A percentile compares a stretch with the other conserved stretches of the same genome.
Conservation (phyloP, 2,797 vertebrate species). For the Triplophysa yarkandensis region DNA sequence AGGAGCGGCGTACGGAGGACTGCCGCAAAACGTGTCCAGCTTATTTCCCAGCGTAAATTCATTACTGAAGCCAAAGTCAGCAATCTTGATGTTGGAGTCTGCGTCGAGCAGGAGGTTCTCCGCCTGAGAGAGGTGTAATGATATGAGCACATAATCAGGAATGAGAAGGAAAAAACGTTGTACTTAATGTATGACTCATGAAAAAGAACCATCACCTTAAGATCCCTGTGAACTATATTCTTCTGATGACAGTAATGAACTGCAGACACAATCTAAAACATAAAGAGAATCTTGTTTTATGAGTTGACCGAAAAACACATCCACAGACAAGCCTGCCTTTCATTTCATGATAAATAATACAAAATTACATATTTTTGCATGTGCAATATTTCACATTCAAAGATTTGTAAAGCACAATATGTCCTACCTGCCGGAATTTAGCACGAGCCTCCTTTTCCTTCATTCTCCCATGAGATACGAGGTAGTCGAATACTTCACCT, state of each 20-base stretch:
- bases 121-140: conserved; percentile 72
- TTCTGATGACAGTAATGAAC: conserved; percentile 95
- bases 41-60: conserved; percentile 90
- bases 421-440: conserved; percentile 88
- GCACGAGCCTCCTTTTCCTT: conserved; percentile 93
- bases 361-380: no score
- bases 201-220: conserved; percentile 80
- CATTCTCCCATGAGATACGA: conserved; percentile 94
- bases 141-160: background rate
- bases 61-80: conserved; percentile 92
- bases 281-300: background rate
- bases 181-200: background rate
- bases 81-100: conserved; percentile 91
- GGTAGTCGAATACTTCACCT: conserved; percentile 98
- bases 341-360: background rate
- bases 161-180: background rate
- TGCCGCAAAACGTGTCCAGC: conserved; percentile 93
- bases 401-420: no score
- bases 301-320: background rate
- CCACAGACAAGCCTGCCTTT: background rate
- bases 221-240: conserved; percentile 91
- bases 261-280: conserved; percentile 85
- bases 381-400: background rate
- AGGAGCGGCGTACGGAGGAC: conserved; percentile 81
- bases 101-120: conserved; percentile 91